These are phyloP conservation scores for Melangyna quadrimaculata DNA, from an alignment of 2,888 invertebrate species.

Conservation along the genomic window DNA sequence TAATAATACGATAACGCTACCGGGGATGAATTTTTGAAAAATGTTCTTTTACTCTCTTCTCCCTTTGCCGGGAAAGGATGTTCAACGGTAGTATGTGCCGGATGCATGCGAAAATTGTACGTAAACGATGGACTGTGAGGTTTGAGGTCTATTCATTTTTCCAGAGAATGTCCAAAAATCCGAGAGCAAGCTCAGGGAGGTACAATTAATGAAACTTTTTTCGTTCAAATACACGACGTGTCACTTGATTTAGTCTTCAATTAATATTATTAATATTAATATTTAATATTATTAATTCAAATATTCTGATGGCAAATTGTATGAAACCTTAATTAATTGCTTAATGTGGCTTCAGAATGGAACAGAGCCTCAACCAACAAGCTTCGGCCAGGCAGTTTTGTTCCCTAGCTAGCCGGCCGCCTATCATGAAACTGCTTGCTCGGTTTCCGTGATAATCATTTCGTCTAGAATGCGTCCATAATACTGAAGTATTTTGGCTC, in stretches of 20 bases:
- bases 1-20: background rate
- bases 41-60: background rate
- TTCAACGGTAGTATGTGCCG: background rate
- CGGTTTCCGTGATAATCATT: too few species aligned
- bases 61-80: background rate
- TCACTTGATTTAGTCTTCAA: background rate
- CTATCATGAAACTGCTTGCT: too few species aligned
- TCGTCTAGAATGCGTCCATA: too few species aligned
- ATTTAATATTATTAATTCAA: too few species aligned
- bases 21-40: slow-evolving; percentile 10
- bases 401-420: too few species aligned
- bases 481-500: too few species aligned
- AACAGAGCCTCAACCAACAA: too few species aligned
- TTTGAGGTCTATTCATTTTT: background rate
- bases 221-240: background rate
- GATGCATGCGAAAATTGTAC: slow-evolving; percentile 1
- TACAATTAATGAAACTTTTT: slow-evolving; percentile 5
- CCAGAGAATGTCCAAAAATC: background rate
- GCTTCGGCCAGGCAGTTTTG: too few species aligned
- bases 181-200: background rate
- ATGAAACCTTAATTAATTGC: too few species aligned
- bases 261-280: too few species aligned
- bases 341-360: too few species aligned
- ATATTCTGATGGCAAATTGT: too few species aligned
- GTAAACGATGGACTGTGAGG: background rate